These are phyloP conservation scores for Radopholus similis DNA, from an alignment of 1,140 invertebrate genomes.

Conservation along the genomic window DNA sequence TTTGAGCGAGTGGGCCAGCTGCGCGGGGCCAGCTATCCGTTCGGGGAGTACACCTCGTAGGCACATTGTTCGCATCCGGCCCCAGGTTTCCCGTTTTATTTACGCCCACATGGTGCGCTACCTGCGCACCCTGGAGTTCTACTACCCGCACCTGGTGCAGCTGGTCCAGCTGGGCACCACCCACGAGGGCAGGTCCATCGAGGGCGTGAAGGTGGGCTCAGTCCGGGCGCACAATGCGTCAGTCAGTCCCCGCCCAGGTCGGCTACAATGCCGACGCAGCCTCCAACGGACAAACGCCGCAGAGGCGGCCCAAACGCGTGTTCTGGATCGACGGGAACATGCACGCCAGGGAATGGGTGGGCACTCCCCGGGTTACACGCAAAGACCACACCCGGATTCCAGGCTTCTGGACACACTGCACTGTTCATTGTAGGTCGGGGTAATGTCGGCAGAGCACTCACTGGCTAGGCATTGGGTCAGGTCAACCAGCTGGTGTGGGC, in stretches of 20 bases:
- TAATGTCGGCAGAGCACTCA: conserved; percentile 9
- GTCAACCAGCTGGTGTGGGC: conserved; percentile 45
- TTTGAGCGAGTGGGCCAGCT: conserved; percentile 19
- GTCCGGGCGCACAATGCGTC: conserved; percentile 7
- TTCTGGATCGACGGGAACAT: conserved; percentile 58
- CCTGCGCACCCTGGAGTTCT: conserved; percentile 48
- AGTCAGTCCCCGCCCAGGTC: conserved; percentile 34
- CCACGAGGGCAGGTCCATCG: conserved; percentile 59
- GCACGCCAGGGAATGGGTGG: conserved; percentile 54
- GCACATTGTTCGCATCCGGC: conserved; percentile 18
- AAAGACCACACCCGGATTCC: no score
- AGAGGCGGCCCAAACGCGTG: conserved; percentile 35
- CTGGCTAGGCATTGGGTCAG: neutral
- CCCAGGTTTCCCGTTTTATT: neutral
- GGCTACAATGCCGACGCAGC: conserved; percentile 40
- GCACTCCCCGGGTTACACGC: no score
- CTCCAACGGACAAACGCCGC: neutral
- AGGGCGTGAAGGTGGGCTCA: conserved; percentile 41
- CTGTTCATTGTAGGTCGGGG: conserved; percentile 52
- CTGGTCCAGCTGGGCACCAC: conserved; percentile 50
- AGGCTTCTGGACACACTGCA: conserved; percentile 57
- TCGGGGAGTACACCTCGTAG: conserved; percentile 51
- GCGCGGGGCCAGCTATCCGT: conserved; percentile 47
- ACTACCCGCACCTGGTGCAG: conserved; percentile 53
- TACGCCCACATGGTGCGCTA: no score